Conservation (phyloP, 2,888 invertebrate genomes). For the Dexiosoma caninum region DNA sequence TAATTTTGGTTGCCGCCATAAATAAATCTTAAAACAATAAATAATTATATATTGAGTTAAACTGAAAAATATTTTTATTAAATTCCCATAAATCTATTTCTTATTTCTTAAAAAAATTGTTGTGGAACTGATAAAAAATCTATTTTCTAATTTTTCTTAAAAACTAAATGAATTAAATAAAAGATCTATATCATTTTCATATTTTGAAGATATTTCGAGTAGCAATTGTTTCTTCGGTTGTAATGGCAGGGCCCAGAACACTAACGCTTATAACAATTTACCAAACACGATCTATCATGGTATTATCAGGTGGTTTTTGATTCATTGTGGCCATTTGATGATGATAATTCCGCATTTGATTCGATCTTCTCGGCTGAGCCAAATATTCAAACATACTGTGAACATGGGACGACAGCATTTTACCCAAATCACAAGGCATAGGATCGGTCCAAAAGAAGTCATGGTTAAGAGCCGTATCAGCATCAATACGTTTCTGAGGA, state of each 20-base stretch:
- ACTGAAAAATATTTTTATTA: too few relatives aligned
- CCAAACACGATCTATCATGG: slow-evolving; percentile 92
- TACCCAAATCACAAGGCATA: slow-evolving; percentile 92
- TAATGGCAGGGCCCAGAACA: too few relatives aligned
- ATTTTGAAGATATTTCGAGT: background rate
- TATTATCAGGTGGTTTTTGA: slow-evolving; percentile 85
- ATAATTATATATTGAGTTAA: too few relatives aligned
- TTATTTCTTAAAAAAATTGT: background rate
- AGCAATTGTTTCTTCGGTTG: background rate
- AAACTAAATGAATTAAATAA: background rate
- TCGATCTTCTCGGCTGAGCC: slow-evolving; percentile 85
- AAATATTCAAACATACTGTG: slow-evolving; percentile 97
- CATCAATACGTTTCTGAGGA: slow-evolving; percentile 91
- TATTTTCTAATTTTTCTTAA: background rate
- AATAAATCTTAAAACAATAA: too few relatives aligned
- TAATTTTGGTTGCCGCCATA: too few relatives aligned
- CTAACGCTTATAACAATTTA: slow-evolving; percentile 70
- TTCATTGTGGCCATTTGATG: slow-evolving; percentile 79
- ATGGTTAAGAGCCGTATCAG: slow-evolving; percentile 96
- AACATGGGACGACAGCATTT: slow-evolving; percentile 94
- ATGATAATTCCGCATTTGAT: slow-evolving; percentile 85
- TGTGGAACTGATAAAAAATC: background rate
- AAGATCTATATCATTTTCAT: too few relatives aligned
- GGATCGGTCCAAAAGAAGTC: slow-evolving; percentile 99
- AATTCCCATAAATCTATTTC: too few relatives aligned